Evolutionary conservation across 2,888 invertebrate genomes (phyloP).

Genomic region (Nipponacmea schrenckii): DNA sequence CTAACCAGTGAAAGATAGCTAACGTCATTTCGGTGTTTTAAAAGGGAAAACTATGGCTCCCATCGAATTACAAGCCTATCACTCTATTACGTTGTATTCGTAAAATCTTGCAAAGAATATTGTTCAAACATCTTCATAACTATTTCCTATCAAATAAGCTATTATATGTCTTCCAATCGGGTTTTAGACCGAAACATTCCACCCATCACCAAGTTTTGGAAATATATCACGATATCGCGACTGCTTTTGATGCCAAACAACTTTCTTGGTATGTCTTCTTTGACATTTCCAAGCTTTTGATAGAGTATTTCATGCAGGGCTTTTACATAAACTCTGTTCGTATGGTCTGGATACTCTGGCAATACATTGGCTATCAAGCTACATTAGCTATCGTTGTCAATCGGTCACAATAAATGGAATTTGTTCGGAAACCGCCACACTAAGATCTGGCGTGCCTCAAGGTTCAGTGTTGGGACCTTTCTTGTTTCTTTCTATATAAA

Average conservation of each 20-base stretch:
- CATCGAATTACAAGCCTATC: too few relatives aligned
- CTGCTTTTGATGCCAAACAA: background rate
- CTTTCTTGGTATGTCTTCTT: background rate
- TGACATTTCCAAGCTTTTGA: background rate
- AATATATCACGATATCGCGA: background rate
- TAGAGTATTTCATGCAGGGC: slow-evolving; percentile 15
- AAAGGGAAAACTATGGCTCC: too few relatives aligned
- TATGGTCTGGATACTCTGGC: background rate
- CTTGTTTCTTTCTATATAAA: slow-evolving; percentile 18
- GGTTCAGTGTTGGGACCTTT: slow-evolving; percentile 13
- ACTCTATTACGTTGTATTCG: too few relatives aligned
- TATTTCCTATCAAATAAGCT: too few relatives aligned
- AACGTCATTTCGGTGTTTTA: too few relatives aligned
- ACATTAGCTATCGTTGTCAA: slow-evolving; percentile 5
- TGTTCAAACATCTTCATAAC: too few relatives aligned
- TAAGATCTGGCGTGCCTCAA: slow-evolving; percentile 10
- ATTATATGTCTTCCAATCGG: background rate
- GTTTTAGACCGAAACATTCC: background rate
- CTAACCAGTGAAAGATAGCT: too few relatives aligned
- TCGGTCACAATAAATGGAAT: slow-evolving; percentile 6
- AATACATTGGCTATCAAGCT: background rate
- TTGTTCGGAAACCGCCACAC: background rate
- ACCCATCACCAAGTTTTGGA: background rate
- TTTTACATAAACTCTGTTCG: background rate
- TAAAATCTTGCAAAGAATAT: too few relatives aligned